phyloP scores from a whole-genome alignment of 2,113 vertebrate genomes.

The Pollimyrus isidori region DNA sequence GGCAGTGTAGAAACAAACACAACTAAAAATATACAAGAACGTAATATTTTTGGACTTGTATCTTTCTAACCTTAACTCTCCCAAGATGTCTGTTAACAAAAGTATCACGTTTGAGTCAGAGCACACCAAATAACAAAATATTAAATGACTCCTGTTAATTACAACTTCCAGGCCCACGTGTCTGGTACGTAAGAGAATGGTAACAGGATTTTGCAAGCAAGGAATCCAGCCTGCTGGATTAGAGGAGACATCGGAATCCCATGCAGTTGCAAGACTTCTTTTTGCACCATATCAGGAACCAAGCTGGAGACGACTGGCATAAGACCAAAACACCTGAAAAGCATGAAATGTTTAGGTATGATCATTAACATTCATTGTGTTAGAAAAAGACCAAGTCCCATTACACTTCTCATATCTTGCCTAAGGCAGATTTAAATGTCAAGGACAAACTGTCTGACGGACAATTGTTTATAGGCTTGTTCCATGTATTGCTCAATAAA shows the following conservation, averaged over 20 bases:
- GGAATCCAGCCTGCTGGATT: background rate
- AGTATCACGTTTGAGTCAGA: background rate
- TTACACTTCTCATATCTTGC: background rate
- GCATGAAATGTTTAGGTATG: background rate
- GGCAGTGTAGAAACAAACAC: background rate
- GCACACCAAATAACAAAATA: background rate
- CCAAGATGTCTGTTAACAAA: background rate
- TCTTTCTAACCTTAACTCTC: background rate
- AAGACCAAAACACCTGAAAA: background rate
- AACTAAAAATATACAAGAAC: background rate
- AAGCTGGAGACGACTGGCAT: background rate
- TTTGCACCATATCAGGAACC: background rate
- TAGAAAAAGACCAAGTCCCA: constrained; percentile 16
- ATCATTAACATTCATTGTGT: background rate
- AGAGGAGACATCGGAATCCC: background rate
- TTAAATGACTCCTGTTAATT: background rate
- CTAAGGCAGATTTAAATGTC: background rate
- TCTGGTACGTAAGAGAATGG: background rate
- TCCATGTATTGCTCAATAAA: background rate
- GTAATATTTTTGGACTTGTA: background rate
- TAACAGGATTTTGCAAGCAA: constrained; percentile 5
- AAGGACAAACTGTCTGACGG: background rate
- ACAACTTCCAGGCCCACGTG: background rate
- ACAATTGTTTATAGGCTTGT: background rate
- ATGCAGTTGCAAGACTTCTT: background rate